Conservation (phyloP, 2,888 invertebrate genomes). For the Gonocerus acuteangulatus region DNA sequence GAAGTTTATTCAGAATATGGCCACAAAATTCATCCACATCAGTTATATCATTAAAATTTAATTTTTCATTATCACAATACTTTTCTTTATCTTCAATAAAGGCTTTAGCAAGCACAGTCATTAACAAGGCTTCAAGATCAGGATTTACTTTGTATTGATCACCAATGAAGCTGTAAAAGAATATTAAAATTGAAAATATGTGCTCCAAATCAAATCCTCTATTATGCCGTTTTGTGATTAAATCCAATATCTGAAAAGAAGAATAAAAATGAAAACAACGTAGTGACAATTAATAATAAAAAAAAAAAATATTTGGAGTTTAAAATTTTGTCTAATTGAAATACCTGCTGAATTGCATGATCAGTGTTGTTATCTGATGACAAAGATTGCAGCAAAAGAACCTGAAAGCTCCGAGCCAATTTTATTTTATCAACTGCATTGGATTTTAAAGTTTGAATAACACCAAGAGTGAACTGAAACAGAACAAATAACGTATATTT, state of each 20-base stretch:
- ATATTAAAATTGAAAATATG: slow-evolving; percentile 52
- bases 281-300: no score
- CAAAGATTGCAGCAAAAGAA: slow-evolving; percentile 49
- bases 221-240: slow-evolving; percentile 51
- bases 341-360: slow-evolving; percentile 27
- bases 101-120: slow-evolving; percentile 49
- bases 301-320: no score
- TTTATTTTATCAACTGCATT: slow-evolving; percentile 51
- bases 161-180: slow-evolving; percentile 56
- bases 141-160: slow-evolving; percentile 30
- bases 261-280: slow-evolving; percentile 10
- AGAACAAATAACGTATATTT: background rate
- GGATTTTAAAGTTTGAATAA: slow-evolving; percentile 53
- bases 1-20: slow-evolving; percentile 21
- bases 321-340: no score
- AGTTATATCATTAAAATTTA: background rate
- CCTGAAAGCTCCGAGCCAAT: slow-evolving; percentile 54
- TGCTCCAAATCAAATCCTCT: slow-evolving; percentile 51
- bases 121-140: slow-evolving; percentile 48
- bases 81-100: slow-evolving; percentile 52
- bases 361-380: slow-evolving; percentile 42
- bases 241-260: slow-evolving; percentile 48
- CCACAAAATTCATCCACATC: slow-evolving; percentile 4
- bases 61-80: background rate
- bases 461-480: slow-evolving; percentile 36